Conservation (phyloP, 2,113 vertebrate genomes). For the Trachemys scripta region DNA sequence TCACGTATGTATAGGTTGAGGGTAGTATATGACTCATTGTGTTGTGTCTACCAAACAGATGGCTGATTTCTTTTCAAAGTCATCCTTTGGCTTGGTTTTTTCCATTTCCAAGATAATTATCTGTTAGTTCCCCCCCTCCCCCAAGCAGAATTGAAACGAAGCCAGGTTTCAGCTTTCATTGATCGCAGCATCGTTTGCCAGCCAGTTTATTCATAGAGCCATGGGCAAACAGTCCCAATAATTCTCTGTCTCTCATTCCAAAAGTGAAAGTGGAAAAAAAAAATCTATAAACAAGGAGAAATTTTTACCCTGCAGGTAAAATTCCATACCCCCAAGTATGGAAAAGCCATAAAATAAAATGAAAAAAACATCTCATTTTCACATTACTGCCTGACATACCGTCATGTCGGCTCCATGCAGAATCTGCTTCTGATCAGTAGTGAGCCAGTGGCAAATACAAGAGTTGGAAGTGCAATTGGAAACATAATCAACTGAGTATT, state of each 20-base stretch:
- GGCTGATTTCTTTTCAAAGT: background rate
- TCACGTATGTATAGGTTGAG: background rate
- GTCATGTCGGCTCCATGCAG: slow-evolving; percentile 28
- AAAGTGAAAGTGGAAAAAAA: slow-evolving; percentile 19
- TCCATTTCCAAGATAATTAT: background rate
- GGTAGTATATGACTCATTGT: background rate
- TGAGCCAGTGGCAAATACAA: slow-evolving; percentile 60
- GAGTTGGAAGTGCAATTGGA: slow-evolving; percentile 68
- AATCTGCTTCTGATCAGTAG: slow-evolving; percentile 63
- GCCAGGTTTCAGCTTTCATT: background rate
- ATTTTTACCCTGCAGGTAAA: slow-evolving; percentile 62
- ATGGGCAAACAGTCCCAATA: background rate
- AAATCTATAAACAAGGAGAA: slow-evolving; percentile 16
- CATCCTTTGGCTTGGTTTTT: background rate
- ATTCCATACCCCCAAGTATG: slow-evolving; percentile 19
- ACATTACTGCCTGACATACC: slow-evolving; percentile 45
- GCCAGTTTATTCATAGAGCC: background rate
- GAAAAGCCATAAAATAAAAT: slow-evolving; percentile 72
- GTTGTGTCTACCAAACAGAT: background rate
- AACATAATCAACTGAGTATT: slow-evolving; percentile 61
- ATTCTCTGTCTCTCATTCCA: background rate
- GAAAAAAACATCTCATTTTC: slow-evolving; percentile 69
- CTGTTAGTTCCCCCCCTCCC: background rate
- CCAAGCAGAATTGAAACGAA: background rate
- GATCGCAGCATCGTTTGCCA: background rate